These are phyloP conservation scores for Volucella zonaria DNA, from an alignment of 2,888 invertebrate species.

Conservation along the genomic window DNA sequence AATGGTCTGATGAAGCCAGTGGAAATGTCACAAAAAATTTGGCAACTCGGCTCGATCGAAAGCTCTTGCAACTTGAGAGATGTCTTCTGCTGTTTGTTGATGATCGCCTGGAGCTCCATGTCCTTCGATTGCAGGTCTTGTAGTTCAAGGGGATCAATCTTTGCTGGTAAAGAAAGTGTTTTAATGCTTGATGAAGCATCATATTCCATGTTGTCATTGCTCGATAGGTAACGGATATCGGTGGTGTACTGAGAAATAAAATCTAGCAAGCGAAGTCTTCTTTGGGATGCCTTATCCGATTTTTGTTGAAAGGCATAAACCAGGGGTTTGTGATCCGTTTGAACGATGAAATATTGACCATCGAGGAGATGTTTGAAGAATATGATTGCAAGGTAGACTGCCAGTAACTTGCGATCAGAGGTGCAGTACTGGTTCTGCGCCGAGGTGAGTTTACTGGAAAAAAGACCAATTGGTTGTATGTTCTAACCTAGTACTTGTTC, in stretches of 20 bases:
- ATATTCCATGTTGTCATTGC: constrained; percentile 41
- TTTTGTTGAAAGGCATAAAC: constrained; percentile 17
- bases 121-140: constrained; percentile 27
- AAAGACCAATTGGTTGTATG: no score
- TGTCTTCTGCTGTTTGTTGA: no score
- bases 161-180: constrained; percentile 29
- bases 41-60: no score
- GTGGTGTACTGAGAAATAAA: no score
- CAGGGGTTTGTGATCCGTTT: constrained; percentile 41
- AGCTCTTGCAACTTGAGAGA: no score
- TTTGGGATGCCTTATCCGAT: not conserved
- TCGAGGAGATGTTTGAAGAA: constrained; percentile 34
- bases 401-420: constrained; percentile 15
- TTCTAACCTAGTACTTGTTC: no score
- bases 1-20: no score
- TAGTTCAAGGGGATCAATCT: constrained; percentile 12
- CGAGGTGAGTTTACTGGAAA: no score
- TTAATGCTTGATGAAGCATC: constrained; percentile 43
- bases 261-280: no score
- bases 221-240: constrained; percentile 8
- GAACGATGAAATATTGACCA: not conserved
- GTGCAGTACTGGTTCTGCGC: no score
- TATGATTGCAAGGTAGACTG: constrained; percentile 29
- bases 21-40: no score
- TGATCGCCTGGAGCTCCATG: no score